Conservation (phyloP, 2,797 vertebrate species). For the Intellagama lesueurii region DNA sequence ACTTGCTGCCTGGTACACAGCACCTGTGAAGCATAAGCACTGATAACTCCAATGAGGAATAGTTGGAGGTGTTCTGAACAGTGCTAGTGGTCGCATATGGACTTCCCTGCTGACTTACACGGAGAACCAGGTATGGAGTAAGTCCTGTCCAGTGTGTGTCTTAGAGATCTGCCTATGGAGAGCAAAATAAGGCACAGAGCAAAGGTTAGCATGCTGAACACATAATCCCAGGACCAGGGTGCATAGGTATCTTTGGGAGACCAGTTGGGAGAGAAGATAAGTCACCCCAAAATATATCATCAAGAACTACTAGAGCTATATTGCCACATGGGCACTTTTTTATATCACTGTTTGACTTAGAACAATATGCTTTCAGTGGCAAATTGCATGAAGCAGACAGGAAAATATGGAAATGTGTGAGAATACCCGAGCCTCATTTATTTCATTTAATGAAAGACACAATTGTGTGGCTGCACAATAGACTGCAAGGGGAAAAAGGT, state of each 20-base stretch:
- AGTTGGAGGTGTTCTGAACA: neutral
- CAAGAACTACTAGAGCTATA: neutral
- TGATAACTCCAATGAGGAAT: neutral
- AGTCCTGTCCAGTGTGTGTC: neutral
- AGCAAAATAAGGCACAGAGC: neutral
- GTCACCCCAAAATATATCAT: neutral
- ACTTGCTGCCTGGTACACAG: too few species aligned
- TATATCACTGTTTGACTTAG: neutral
- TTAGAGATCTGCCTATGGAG: neutral
- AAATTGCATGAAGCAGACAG: neutral
- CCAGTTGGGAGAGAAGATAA: too few species aligned
- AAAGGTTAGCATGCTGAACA: neutral
- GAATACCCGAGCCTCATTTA: too few species aligned
- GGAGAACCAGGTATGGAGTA: neutral
- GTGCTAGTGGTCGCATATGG: neutral
- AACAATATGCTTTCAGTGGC: neutral
- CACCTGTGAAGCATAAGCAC: too few species aligned
- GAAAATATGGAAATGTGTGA: too few species aligned
- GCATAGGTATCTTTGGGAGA: too few species aligned
- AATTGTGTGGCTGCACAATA: too few species aligned
- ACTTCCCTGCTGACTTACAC: too few species aligned
- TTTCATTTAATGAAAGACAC: too few species aligned
- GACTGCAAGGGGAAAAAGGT: neutral
- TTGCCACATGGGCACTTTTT: neutral
- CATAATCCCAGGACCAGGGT: too few species aligned